Conservation (phyloP, 64 coral and sea anemone genomes). For the Exaiptasia diaphana region DNA sequence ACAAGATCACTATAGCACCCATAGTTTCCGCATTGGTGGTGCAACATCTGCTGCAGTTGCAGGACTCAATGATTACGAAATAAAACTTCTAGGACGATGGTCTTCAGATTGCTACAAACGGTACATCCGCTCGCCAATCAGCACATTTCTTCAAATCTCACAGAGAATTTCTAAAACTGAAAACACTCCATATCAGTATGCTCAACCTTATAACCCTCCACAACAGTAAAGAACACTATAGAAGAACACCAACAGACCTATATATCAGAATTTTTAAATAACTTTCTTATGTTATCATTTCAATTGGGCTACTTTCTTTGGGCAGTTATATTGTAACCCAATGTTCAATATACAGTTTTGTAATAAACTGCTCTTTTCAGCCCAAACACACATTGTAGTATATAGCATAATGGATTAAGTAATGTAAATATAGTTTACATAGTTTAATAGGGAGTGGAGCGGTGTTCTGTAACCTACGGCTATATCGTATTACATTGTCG, state of each 20-base stretch:
- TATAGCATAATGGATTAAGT: no score
- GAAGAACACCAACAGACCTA: no score
- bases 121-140: neutral
- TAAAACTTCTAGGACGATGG: conserved; percentile 10
- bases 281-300: no score
- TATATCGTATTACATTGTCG: no score
- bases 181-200: conserved; percentile 7
- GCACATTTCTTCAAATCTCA: neutral
- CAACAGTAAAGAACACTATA: no score
- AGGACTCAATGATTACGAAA: conserved; percentile 11
- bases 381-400: no score
- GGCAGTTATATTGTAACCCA: neutral
- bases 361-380: neutral
- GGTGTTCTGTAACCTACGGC: no score
- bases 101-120: conserved; percentile 30
- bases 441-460: no score
- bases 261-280: no score
- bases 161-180: neutral
- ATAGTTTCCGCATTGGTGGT: conserved; percentile 23
- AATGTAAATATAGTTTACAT: no score
- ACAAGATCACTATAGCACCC: neutral
- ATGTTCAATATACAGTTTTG: conserved; percentile 3
- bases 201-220: neutral
- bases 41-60: neutral
- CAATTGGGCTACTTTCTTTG: conserved; percentile 5